Evolutionary conservation across 2,888 invertebrate genomes (phyloP).

Genomic region (Orchestes rusci): DNA sequence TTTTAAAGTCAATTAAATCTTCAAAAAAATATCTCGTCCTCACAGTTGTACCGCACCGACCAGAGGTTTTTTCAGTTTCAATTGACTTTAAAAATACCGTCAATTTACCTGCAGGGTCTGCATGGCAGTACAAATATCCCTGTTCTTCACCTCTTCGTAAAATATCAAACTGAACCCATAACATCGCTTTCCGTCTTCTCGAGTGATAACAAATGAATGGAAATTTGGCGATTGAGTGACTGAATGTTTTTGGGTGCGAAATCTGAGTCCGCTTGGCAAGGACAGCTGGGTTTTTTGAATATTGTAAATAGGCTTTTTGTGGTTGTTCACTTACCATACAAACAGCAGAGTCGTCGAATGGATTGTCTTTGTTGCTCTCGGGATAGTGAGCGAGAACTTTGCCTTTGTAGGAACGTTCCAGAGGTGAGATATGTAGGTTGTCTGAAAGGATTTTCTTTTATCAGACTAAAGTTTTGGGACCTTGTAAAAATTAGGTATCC

Average conservation of each 20-base stretch:
- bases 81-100: neutral
- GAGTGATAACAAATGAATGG: conserved; percentile 95
- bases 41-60: too few species aligned
- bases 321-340: too few species aligned
- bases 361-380: conserved; percentile 78
- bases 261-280: conserved; percentile 88
- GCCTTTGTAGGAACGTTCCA: conserved; percentile 91
- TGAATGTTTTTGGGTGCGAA: conserved; percentile 88
- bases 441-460: conserved; percentile 46
- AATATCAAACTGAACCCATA: conserved; percentile 94
- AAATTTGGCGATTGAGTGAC: conserved; percentile 73
- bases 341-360: conserved; percentile 92
- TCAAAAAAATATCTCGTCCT: too few species aligned
- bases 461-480: neutral
- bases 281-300: conserved; percentile 87
- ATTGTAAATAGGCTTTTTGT: too few species aligned
- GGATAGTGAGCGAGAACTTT: conserved; percentile 94
- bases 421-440: conserved; percentile 78
- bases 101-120: conserved; percentile 76
- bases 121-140: conserved; percentile 91
- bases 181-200: conserved; percentile 91
- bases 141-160: conserved; percentile 91
- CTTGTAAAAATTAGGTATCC: too few species aligned
- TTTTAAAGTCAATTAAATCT: too few species aligned
- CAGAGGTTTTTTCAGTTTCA: too few species aligned